Evolutionary conservation across 2,797 vertebrate species (phyloP), one percentile per base, ranked within the genome.

Genomic region (Enteromius radiatus): DNA sequence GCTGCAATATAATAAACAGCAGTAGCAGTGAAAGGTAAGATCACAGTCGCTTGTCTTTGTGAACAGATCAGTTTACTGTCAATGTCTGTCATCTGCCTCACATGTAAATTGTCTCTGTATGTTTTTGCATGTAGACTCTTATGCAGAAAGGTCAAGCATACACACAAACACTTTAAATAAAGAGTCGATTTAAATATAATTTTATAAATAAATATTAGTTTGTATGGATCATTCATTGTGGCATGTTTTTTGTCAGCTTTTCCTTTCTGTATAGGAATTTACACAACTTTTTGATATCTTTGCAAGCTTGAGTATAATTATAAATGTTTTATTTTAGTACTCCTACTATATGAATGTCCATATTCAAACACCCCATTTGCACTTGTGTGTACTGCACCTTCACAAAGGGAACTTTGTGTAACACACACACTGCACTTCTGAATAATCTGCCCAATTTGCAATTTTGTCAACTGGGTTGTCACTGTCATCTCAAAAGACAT

Each of bases 21-120:
- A 86, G 90, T 89, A 90, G 89, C 75, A 79, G 85, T 85, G 78
- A 84, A 90, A 93, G 94, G 93, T 94, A 94, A 91, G 88, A 88
- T 79, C 87, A 87, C 84, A 85, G 90, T 91, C 88, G 87, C 87
- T 87, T 88, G 88, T 84, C 90, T 83, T 86, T 90, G 88, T 91
- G 88, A 86, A 91, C 89, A 84, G 88, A 88, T 85, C 88, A 75
- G 68, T 86, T 90, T 93, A 89, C 85, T 88, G 88, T 90, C 87
- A 75, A 85, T 83, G 88, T 89, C 80, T 89, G 91, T 89, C 89
- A 83, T 86, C 63, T 88, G 84, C 82, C 90, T 82, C 81, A 88
- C 87, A 80, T 38, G 28, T 91, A 88, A 76, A 84, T 86, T 90
- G 88, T 85, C 89, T 89, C 81, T 91, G 84, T 88, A 87, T 89